phyloP scores from a whole-genome alignment of 2,113 vertebrate species.

The Nesogale talazaci region DNA sequence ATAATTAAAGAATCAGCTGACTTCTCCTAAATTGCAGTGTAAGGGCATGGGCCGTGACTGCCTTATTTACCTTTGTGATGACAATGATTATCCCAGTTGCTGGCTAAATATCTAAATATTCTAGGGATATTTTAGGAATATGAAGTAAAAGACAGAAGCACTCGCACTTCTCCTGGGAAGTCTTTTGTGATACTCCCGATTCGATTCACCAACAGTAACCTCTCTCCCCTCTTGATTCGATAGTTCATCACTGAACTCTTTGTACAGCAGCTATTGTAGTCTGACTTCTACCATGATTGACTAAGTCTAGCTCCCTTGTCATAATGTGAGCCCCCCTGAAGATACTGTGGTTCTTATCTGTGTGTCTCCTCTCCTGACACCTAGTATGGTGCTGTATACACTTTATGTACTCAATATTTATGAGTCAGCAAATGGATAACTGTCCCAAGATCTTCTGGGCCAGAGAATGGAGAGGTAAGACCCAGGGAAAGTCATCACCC shows the following conservation, averaged over 20 bases:
- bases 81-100: background rate
- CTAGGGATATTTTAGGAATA: conserved; percentile 2
- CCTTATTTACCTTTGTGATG: background rate
- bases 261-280: background rate
- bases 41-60: background rate
- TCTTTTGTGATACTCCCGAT: background rate
- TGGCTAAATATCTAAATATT: background rate
- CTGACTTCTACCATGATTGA: background rate
- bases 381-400: background rate
- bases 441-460: background rate
- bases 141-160: background rate
- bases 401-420: background rate
- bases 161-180: background rate
- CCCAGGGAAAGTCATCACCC: background rate
- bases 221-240: background rate
- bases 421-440: conserved; percentile 14
- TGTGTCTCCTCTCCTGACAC: background rate
- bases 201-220: background rate
- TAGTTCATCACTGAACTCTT: background rate
- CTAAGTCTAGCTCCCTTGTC: background rate
- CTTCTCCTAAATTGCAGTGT: background rate
- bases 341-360: background rate
- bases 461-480: conserved; percentile 25
- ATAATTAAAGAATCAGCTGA: conserved; percentile 25
- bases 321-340: background rate